Evolutionary conservation across 2,888 invertebrate genomes (phyloP).

Genomic region (Aradus depressus): DNA sequence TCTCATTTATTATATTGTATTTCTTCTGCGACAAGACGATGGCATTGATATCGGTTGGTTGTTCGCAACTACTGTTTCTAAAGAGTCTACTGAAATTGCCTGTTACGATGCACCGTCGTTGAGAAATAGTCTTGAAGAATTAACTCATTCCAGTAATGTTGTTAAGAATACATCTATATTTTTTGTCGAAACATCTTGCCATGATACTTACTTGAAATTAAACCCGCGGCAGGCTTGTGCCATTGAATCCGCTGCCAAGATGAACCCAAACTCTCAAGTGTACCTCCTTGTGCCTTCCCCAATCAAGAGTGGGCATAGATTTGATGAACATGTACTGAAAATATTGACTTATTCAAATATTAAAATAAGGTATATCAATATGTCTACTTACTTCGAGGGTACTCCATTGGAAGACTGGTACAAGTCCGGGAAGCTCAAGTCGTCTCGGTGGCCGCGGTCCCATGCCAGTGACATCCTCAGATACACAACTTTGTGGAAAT

Average conservation of each 20-base stretch:
- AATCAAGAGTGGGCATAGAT: constrained; percentile 9
- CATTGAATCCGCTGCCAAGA: constrained; percentile 53
- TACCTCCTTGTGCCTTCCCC: constrained; percentile 35
- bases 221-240: constrained; percentile 53
- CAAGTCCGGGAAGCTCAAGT: constrained; percentile 39
- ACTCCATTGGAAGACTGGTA: constrained; percentile 50
- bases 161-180: constrained; percentile 44
- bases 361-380: constrained; percentile 26
- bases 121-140: constrained; percentile 12
- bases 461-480: constrained; percentile 55
- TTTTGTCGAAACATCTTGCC: constrained; percentile 56
- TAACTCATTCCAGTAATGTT: constrained; percentile 11
- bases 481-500: constrained; percentile 58
- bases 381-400: constrained; percentile 34
- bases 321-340: constrained; percentile 9
- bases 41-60: constrained; percentile 6
- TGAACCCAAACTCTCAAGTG: constrained; percentile 47
- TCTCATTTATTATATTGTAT: too few relatives aligned
- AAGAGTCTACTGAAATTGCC: constrained; percentile 18
- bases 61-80: background rate
- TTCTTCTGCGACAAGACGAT: too few relatives aligned
- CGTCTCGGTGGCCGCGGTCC: constrained; percentile 45
- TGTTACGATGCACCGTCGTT: constrained; percentile 16
- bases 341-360: constrained; percentile 22
- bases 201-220: constrained; percentile 38